Evolutionary conservation across 2,797 vertebrate species (phyloP).

Genomic region (Liparis tanakae): DNA sequence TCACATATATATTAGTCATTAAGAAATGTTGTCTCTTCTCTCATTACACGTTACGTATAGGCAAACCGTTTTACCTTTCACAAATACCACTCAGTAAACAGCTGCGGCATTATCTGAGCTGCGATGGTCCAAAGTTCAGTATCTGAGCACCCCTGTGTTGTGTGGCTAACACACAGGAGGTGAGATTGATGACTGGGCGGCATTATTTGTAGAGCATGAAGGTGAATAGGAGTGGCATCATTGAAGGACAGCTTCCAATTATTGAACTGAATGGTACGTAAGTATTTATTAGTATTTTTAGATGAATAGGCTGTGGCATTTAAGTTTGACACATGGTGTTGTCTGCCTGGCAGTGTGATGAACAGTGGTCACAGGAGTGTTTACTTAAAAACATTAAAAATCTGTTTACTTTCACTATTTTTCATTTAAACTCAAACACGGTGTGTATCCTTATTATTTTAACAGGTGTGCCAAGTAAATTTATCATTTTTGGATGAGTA

Average conservation of each 20-base stretch:
- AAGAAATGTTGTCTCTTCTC: background rate
- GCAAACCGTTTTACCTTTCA: constrained; percentile 9
- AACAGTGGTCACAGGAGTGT: background rate
- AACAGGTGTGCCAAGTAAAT: background rate
- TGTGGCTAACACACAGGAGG: constrained; percentile 13
- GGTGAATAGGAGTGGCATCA: background rate
- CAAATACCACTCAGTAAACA: constrained; percentile 38
- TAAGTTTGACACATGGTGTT: background rate
- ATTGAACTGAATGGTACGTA: background rate
- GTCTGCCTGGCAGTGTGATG: background rate
- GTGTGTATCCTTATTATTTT: background rate
- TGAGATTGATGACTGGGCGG: constrained; percentile 15
- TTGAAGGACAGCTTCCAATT: background rate
- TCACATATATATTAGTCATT: constrained; percentile 6
- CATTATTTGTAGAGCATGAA: constrained; percentile 13
- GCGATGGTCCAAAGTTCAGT: constrained; percentile 32
- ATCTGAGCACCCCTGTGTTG: constrained; percentile 34
- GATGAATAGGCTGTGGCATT: background rate
- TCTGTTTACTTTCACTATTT: background rate
- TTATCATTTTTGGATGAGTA: background rate
- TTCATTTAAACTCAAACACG: background rate
- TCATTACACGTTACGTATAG: background rate
- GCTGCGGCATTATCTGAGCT: constrained; percentile 20
- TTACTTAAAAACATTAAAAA: background rate
- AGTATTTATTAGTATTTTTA: background rate